These are phyloP conservation scores for Eupithecia abbreviata DNA, from an alignment of 2,888 invertebrate genomes.

Conservation along the genomic window DNA sequence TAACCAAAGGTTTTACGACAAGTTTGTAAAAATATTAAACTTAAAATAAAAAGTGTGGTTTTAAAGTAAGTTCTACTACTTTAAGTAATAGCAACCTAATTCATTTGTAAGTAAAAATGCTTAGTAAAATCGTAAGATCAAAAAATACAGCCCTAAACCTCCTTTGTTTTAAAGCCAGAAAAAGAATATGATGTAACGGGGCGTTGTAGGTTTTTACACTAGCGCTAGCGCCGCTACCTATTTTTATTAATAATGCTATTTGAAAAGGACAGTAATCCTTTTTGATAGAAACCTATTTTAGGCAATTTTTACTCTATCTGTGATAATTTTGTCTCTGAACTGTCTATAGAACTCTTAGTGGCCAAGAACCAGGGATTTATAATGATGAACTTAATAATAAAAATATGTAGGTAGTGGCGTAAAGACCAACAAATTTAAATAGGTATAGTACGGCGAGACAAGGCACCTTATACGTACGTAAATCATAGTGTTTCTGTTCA, in stretches of 20 bases:
- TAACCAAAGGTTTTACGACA: neutral
- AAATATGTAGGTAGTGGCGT: neutral
- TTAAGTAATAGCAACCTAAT: neutral
- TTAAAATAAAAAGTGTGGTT: neutral
- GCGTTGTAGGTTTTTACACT: neutral
- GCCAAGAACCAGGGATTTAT: neutral
- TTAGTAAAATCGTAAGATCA: neutral
- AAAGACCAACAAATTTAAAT: neutral
- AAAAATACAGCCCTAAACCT: neutral
- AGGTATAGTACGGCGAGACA: neutral
- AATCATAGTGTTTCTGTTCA: neutral
- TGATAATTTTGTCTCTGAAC: neutral
- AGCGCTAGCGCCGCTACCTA: neutral
- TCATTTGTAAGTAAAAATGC: neutral
- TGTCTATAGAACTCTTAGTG: neutral
- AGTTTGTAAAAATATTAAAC: neutral
- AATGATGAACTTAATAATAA: neutral
- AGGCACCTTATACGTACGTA: neutral
- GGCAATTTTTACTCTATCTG: neutral
- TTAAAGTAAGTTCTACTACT: neutral
- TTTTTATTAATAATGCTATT: neutral
- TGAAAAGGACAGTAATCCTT: neutral
- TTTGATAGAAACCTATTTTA: neutral
- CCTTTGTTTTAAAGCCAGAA: neutral
- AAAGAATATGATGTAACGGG: neutral